Evolutionary conservation across 2,113 vertebrate species (phyloP), one percentile per base, ranked within the genome.

Genomic region (Hypocryptadius cinnamomeus): DNA sequence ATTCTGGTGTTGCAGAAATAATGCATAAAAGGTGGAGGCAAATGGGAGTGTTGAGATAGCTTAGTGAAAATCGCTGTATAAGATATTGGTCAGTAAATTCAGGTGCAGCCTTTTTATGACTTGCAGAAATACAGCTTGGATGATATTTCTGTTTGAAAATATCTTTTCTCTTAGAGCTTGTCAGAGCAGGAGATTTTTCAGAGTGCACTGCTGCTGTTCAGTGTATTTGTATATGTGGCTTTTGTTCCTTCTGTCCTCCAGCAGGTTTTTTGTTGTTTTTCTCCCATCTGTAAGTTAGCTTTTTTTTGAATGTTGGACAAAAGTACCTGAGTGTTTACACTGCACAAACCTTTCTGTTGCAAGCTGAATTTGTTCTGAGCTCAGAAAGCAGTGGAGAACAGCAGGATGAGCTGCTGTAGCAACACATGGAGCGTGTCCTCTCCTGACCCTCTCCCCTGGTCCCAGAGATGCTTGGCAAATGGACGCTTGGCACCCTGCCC

Each of bases 401-500:
- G 78, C 76, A 82, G 82, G 61, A 18, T 56, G 79, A 95, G 82
- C 85, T 81, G 92, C 87, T 63, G 65, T 68, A 84, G 94, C 96
- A 69, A 97, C 96, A 77, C 94, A 85, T 93, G 94, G 53, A 88
- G 95, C 94, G 72, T 64, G 96, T 98, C 96, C 96, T 97, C 96
- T 77, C 85, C 95, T 93, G 93, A 94, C 94, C 94, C 87, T 40
- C 83, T 87, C 70, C 87, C 63, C 89, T 51, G 74, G 88, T 92
- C 86, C 73, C 82, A 74, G 78, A 77, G 72, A 63, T 51, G 92
- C 93, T 86, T 96, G 95, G 95, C 96, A 96, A 95, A 96, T 96
- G 89, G 82, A 92, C 93, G 61, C 50, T 88, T 98, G 97, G 97
- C 97, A 56, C 80, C 42, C 33, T 88, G 97, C 97, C 98, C 96